phyloP scores from a whole-genome alignment of 2,113 vertebrate genomes.

The Vanacampus margaritifer region DNA sequence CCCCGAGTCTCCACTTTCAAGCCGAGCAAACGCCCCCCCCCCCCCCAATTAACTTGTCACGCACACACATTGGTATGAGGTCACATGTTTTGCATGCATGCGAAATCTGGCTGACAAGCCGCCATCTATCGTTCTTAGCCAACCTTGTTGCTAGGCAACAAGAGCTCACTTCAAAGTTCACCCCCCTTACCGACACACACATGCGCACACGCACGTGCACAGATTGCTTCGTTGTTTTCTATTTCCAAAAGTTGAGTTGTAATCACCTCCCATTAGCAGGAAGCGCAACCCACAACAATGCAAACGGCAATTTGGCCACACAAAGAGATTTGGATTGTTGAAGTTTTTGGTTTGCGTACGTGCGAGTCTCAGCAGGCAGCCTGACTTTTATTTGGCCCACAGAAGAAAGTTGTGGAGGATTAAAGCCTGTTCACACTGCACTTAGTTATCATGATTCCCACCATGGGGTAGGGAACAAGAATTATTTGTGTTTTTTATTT shows the following conservation, averaged over 20 bases:
- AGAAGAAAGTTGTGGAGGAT: slow-evolving; percentile 8
- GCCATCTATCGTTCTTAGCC: slow-evolving; percentile 13
- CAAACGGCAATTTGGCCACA: not conserved
- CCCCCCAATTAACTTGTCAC: not conserved
- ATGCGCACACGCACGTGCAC: not conserved
- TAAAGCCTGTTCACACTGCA: too few relatives aligned
- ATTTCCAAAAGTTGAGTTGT: not conserved
- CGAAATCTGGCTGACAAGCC: slow-evolving; percentile 45
- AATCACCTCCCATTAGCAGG: not conserved
- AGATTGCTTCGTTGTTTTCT: not conserved
- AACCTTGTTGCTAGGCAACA: slow-evolving; percentile 61
- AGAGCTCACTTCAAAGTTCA: slow-evolving; percentile 41
- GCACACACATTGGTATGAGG: slow-evolving; percentile 21
- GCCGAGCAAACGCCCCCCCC: not conserved
- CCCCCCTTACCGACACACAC: not conserved
- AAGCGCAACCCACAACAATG: not conserved
- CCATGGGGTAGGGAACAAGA: too few relatives aligned
- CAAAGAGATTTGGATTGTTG: not conserved
- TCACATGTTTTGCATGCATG: slow-evolving; percentile 28
- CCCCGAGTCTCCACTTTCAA: not conserved
- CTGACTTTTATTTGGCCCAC: slow-evolving; percentile 24
- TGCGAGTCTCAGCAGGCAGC: slow-evolving; percentile 1
- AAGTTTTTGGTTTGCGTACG: too few relatives aligned
- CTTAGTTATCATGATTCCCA: too few relatives aligned
- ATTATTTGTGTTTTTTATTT: too few relatives aligned